Conservation (phyloP, 2,888 invertebrate species). For the Labia minor region DNA sequence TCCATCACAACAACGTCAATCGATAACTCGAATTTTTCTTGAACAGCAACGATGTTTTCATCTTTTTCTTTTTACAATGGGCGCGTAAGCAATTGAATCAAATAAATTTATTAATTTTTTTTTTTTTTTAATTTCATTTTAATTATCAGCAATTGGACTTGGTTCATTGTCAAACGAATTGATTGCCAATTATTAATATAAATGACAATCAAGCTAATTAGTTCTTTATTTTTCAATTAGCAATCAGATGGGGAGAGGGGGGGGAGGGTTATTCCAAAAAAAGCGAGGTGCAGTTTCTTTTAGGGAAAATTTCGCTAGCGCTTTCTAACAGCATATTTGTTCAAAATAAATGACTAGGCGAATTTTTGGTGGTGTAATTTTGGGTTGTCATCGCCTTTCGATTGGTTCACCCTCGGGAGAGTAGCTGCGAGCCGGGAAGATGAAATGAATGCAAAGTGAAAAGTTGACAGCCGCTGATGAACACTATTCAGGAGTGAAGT, state of each 20-base stretch:
- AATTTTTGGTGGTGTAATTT: not conserved
- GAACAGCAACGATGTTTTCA: too few species aligned
- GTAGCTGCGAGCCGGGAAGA: not conserved
- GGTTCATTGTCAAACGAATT: not conserved
- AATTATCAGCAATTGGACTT: slow-evolving; percentile 13
- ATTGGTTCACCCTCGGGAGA: not conserved
- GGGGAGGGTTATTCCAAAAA: not conserved
- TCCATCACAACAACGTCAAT: too few species aligned
- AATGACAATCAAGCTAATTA: slow-evolving; percentile 5
- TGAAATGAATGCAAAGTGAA: slow-evolving; percentile 1
- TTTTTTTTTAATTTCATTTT: not conserved
- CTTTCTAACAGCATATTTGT: not conserved
- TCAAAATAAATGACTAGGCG: not conserved
- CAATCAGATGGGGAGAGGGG: too few species aligned
- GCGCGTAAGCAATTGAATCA: too few species aligned
- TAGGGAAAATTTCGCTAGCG: not conserved
- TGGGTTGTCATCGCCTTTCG: not conserved
- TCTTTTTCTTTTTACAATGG: too few species aligned
- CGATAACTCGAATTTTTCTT: too few species aligned
- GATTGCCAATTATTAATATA: slow-evolving; percentile 13
- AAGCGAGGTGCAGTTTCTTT: not conserved
- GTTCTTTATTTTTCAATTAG: slow-evolving; percentile 13
- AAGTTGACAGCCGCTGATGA: slow-evolving; percentile 7
- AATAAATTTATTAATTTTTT: too few species aligned
- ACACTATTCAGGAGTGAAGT: not conserved